These are phyloP conservation scores for Lutjanus campechanus DNA, from an alignment of 2,797 vertebrate species.

Conservation along the genomic window DNA sequence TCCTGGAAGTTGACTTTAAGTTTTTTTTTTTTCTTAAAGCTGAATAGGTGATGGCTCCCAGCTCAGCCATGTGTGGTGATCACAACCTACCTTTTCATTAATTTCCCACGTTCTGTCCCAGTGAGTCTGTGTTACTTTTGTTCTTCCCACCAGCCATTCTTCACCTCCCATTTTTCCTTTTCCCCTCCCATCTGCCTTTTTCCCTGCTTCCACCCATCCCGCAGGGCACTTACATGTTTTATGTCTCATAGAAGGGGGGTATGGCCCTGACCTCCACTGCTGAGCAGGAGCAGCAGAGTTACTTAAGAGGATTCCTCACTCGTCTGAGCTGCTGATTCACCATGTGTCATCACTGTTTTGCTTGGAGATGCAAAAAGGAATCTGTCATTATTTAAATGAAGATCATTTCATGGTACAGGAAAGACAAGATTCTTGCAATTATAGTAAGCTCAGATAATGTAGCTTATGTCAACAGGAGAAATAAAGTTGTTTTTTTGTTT, in stretches of 20 bases:
- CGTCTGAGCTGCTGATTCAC: conserved; percentile 81
- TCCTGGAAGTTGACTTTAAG: conserved; percentile 23
- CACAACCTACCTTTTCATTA: conserved; percentile 29
- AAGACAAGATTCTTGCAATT: conserved; percentile 32
- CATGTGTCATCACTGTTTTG: conserved; percentile 73
- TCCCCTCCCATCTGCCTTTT: conserved; percentile 50
- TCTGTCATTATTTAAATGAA: conserved; percentile 17
- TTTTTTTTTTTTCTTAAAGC: neutral
- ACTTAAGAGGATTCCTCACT: conserved; percentile 78
- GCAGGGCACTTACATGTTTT: conserved; percentile 61
- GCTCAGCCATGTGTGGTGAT: conserved; percentile 13
- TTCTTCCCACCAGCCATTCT: conserved; percentile 42
- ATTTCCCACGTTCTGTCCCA: conserved; percentile 36
- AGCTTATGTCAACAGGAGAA: conserved; percentile 1
- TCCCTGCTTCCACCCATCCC: conserved; percentile 56
- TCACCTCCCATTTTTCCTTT: conserved; percentile 43
- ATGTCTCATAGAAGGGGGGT: conserved; percentile 44
- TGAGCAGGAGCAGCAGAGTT: conserved; percentile 58
- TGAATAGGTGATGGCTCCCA: conserved; percentile 26
- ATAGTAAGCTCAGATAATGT: conserved; percentile 17
- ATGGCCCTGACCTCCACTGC: conserved; percentile 62
- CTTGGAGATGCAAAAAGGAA: conserved; percentile 51
- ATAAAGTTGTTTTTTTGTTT: neutral
- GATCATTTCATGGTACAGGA: conserved; percentile 29
- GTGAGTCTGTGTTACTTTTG: conserved; percentile 42